These are phyloP conservation scores for Parambassis ranga DNA, from an alignment of 2,797 vertebrate species.

Conservation along the genomic window DNA sequence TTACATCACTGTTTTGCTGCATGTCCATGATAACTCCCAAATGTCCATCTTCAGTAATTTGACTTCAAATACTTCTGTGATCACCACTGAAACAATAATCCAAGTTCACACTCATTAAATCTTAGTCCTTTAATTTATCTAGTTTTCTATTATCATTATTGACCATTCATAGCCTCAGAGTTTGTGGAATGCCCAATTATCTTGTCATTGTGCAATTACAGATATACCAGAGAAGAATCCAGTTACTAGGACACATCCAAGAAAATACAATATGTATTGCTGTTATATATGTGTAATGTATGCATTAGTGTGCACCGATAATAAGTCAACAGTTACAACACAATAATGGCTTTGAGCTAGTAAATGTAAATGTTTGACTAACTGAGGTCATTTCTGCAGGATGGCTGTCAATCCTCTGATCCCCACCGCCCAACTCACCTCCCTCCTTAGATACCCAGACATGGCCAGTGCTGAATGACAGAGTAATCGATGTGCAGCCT, in stretches of 20 bases:
- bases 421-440: not conserved
- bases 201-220: not conserved
- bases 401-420: slow-evolving; percentile 26
- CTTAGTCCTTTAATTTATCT: slow-evolving; percentile 6
- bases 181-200: not conserved
- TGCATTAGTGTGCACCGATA: too few species aligned
- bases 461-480: slow-evolving; percentile 75
- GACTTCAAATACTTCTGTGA: not conserved
- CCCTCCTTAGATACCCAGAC: slow-evolving; percentile 37
- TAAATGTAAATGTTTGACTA: slow-evolving; percentile 12
- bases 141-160: slow-evolving; percentile 13
- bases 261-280: too few species aligned
- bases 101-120: too few species aligned
- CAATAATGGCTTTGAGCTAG: too few species aligned
- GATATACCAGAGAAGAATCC: too few species aligned
- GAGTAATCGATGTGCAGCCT: slow-evolving; percentile 81
- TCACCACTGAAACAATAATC: too few species aligned
- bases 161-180: too few species aligned
- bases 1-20: not conserved
- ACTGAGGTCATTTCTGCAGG: slow-evolving; percentile 36
- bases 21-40: not conserved
- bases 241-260: too few species aligned
- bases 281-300: too few species aligned
- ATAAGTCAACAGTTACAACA: too few species aligned
- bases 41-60: not conserved